These are phyloP conservation scores for Opisthograptis luteolata DNA, from an alignment of 2,888 invertebrate species.

Conservation along the genomic window DNA sequence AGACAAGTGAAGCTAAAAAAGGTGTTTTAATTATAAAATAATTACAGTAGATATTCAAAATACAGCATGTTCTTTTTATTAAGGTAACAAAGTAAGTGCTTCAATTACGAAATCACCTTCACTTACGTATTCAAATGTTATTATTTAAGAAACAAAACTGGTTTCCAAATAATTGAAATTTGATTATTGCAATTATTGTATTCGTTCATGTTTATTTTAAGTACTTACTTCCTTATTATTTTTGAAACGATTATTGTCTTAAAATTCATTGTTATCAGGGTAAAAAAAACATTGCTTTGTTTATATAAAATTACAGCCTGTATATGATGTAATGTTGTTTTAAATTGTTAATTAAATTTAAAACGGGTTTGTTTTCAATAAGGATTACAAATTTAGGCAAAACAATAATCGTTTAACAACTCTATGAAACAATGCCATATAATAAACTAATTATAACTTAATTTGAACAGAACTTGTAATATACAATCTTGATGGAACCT, in stretches of 20 bases:
- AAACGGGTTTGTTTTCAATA: too few relatives aligned
- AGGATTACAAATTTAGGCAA: neutral
- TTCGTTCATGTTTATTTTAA: neutral
- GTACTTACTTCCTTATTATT: conserved; percentile 17
- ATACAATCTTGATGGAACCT: too few relatives aligned
- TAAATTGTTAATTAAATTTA: too few relatives aligned
- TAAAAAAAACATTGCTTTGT: too few relatives aligned
- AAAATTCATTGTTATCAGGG: too few relatives aligned
- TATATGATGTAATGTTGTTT: too few relatives aligned
- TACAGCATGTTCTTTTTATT: neutral
- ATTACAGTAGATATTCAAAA: neutral
- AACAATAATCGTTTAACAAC: conserved; percentile 1
- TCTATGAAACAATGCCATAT: too few relatives aligned
- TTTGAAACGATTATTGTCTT: too few relatives aligned
- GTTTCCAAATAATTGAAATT: conserved; percentile 5
- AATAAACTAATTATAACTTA: neutral
- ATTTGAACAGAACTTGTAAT: too few relatives aligned
- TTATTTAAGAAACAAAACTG: conserved; percentile 5
- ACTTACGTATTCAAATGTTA: conserved; percentile 5
- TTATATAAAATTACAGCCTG: too few relatives aligned
- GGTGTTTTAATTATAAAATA: too few relatives aligned
- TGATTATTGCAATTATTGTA: conserved; percentile 14
- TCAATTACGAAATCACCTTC: conserved; percentile 1
- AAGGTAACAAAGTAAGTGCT: neutral
- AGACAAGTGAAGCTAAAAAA: too few relatives aligned